Conservation (phyloP, 2,113 vertebrate genomes). For the Strix uralensis region DNA sequence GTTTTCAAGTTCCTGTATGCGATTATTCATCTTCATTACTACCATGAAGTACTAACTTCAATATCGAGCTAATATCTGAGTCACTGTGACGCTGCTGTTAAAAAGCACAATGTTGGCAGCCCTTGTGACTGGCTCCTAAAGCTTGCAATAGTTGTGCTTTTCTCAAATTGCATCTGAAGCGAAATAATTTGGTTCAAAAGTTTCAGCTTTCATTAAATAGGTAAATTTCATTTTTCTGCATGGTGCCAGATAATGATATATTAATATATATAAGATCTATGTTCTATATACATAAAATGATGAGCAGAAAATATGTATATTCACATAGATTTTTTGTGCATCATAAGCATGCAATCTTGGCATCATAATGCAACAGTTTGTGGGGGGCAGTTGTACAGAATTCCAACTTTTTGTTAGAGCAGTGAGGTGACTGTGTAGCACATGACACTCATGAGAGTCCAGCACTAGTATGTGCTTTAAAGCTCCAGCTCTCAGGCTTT, state of each 20-base stretch:
- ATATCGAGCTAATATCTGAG: not conserved
- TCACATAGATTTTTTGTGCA: not conserved
- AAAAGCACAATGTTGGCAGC: not conserved
- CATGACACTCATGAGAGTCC: not conserved
- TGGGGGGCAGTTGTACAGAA: no score
- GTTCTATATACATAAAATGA: not conserved
- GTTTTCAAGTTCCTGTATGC: not conserved
- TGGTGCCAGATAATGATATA: not conserved
- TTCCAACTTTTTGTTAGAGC: not conserved
- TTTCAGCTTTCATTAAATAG: not conserved
- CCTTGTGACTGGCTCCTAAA: not conserved
- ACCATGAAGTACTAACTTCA: not conserved
- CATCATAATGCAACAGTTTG: not conserved
- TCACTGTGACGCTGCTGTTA: not conserved
- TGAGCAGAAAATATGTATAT: not conserved
- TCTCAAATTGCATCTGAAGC: not conserved
- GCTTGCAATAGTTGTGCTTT: not conserved
- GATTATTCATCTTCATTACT: not conserved
- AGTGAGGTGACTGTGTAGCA: not conserved
- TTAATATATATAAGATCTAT: not conserved
- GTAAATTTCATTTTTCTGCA: not conserved
- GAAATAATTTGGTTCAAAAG: rapidly evolving
- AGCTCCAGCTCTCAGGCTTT: not conserved
- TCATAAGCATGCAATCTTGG: not conserved
- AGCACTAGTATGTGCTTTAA: not conserved